Conservation (phyloP, 2,797 vertebrate species). For the Austrolebias charrua region DNA sequence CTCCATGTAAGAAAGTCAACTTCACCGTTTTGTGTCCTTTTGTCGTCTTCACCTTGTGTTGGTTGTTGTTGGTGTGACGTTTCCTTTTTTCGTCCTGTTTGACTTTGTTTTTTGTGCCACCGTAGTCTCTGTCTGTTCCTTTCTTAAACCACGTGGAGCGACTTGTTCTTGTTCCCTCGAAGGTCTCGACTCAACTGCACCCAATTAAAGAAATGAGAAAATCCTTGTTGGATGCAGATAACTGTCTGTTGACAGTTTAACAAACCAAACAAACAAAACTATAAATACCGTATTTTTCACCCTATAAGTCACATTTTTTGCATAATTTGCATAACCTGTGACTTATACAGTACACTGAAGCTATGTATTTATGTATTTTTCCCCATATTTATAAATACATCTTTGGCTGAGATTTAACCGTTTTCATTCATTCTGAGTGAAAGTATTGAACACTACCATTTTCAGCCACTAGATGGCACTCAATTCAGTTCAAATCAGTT, state of each 20-base stretch:
- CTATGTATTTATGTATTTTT: too few relatives aligned
- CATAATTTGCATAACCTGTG: too few relatives aligned
- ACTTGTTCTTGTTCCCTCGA: conserved; percentile 18
- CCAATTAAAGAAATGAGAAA: conserved; percentile 14
- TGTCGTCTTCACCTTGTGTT: conserved; percentile 46
- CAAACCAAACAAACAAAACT: conserved; percentile 22
- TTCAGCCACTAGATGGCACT: too few relatives aligned
- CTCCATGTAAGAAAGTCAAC: conserved; percentile 80
- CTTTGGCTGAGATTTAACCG: too few relatives aligned
- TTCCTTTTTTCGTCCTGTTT: conserved; percentile 50
- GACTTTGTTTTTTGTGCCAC: conserved; percentile 39
- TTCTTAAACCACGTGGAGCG: neutral
- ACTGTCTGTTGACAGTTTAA: conserved; percentile 5
- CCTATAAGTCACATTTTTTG: too few relatives aligned
- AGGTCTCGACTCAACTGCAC: conserved; percentile 13
- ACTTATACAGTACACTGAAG: too few relatives aligned
- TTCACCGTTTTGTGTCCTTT: conserved; percentile 54
- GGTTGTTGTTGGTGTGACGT: conserved; percentile 51
- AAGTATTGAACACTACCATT: too few relatives aligned
- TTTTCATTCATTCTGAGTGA: too few relatives aligned
- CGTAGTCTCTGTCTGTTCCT: conserved; percentile 42
- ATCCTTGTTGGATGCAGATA: conserved; percentile 8
- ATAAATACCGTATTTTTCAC: too few relatives aligned
- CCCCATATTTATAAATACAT: too few relatives aligned
- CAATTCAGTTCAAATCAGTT: too few relatives aligned